Base-by-base conservation (phyloP, 2,888 invertebrate genomes). In the Melipona beecheii region DNA sequence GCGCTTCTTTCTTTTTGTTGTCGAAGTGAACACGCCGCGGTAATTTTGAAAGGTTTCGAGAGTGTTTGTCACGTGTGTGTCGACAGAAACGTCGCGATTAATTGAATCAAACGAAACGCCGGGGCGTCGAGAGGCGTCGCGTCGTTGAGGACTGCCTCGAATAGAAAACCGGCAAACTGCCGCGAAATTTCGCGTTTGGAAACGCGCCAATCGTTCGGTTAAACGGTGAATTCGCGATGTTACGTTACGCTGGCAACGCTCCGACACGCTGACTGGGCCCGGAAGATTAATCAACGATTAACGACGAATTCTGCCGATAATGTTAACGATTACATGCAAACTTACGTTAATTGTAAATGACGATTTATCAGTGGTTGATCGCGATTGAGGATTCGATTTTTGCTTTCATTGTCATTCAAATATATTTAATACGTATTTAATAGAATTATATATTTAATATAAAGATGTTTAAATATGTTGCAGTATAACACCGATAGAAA, bases 131-230 rank as follows among this genome's bases (percentile, higher is more conserved):
- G 21, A 43, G 24, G 19, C 5, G 71, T 24, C 24, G 19, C 11
- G 71, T 24, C 24, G 71, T 58, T 24, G 24, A 60, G 19, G 49
- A 60, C 13, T 19, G 0, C 13, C 31, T 4, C 31, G 6, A 43
- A 58, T 11, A 56, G 70, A n/a, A 56, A 70, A 58, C 43, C 43
- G 36, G 58, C 43, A 71, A 72, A 72, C 50, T 27, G 21, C 31
- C 60, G 60, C 19, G 49, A 27, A 49, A 72, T 62, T 31, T 49
- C 27, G 27, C 64, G 43, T 70, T 54, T 70, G 70, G 70, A 24
- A 21, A 52, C 52, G 70, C 24, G 24, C 36, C 70, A 52, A 21
- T 3, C 52, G 27, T 54, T 69, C 68, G 19, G 24, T 60, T 50
- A 50, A 68, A 68, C 24, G 21, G 24, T 60, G 65, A 50, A 36